Evolutionary conservation across 2,797 vertebrate genomes (phyloP).

Genomic region (Fringilla coelebs): DNA sequence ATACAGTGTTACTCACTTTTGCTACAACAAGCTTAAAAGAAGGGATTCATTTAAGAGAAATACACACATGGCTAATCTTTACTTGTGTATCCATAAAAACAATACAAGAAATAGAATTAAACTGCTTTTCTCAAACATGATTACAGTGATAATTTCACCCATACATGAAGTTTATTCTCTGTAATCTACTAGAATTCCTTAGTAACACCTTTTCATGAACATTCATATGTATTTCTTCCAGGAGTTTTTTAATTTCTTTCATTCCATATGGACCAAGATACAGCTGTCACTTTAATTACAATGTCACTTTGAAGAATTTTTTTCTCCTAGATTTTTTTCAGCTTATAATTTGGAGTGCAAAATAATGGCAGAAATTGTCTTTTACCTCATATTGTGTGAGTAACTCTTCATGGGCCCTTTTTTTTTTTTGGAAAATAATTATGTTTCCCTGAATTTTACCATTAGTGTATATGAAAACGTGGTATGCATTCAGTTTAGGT

Average conservation of each 20-base stretch:
- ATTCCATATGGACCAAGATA: neutral
- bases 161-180: neutral
- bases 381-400: neutral
- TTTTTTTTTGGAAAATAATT: neutral
- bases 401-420: rapidly evolving
- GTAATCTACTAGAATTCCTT: neutral
- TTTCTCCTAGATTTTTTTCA: neutral
- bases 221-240: neutral
- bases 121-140: neutral
- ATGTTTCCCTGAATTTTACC: neutral
- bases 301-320: neutral
- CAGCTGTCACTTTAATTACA: neutral
- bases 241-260: neutral
- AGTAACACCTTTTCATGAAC: neutral
- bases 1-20: neutral
- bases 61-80: neutral
- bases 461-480: neutral
- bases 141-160: neutral
- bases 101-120: neutral
- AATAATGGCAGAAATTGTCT: neutral
- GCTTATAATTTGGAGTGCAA: neutral
- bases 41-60: neutral
- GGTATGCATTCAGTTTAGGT: neutral
- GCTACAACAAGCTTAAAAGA: neutral
- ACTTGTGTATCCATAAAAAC: neutral